Evolutionary conservation across 2,113 vertebrate genomes (phyloP).

Genomic region (Solea solea): DNA sequence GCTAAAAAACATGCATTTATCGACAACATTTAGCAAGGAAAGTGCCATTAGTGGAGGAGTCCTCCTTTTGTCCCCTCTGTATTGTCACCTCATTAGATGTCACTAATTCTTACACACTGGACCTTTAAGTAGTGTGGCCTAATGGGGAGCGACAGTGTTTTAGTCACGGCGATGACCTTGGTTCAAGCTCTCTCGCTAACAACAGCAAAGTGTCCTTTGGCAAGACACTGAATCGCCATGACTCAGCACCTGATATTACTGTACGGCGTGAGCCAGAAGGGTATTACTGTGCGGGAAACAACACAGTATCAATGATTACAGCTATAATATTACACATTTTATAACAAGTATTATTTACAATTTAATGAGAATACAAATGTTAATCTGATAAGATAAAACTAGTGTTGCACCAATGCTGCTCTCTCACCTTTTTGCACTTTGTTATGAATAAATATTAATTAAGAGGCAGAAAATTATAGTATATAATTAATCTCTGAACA

Average conservation of each 20-base stretch:
- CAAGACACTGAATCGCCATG: slow-evolving; percentile 48
- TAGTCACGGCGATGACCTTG: not conserved
- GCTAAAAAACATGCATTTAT: too few species aligned
- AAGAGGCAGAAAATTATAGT: slow-evolving; percentile 12
- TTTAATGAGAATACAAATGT: slow-evolving; percentile 16
- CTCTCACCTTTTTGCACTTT: slow-evolving; percentile 11
- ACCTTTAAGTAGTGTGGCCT: too few species aligned
- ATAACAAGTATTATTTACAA: slow-evolving; percentile 14
- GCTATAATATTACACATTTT: slow-evolving; percentile 15
- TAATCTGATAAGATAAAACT: slow-evolving; percentile 7
- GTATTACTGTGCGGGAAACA: slow-evolving; percentile 20
- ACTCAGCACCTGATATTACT: slow-evolving; percentile 28
- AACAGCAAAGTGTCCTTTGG: slow-evolving; percentile 63
- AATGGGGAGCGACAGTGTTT: not conserved
- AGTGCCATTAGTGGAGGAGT: too few species aligned
- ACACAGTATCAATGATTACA: slow-evolving; percentile 20
- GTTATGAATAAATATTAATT: slow-evolving; percentile 10
- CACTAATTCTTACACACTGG: too few species aligned
- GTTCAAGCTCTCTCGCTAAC: not conserved
- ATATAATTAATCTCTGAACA: slow-evolving; percentile 20
- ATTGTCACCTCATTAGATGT: too few species aligned
- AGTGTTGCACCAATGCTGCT: slow-evolving; percentile 2
- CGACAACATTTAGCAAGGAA: too few species aligned
- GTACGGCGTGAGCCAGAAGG: slow-evolving; percentile 17
- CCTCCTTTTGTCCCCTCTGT: too few species aligned